These are phyloP conservation scores for Proisotoma minuta DNA, from an alignment of 2,888 invertebrate species.

Conservation along the genomic window DNA sequence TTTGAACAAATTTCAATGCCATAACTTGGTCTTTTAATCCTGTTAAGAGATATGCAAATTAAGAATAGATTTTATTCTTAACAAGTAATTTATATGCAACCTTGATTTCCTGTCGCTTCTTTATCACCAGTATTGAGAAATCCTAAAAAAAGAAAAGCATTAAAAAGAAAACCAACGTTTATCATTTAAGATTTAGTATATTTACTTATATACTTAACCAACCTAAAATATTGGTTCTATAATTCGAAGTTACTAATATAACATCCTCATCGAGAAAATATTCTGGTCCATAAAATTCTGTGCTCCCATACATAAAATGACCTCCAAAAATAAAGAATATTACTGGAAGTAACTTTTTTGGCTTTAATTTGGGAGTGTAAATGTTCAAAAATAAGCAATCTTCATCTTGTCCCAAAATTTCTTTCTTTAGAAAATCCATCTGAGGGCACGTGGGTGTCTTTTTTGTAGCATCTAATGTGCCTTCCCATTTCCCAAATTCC, in stretches of 20 bases:
- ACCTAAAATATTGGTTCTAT: slow-evolving; percentile 28
- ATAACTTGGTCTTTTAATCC: slow-evolving; percentile 29
- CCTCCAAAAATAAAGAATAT: slow-evolving; percentile 39
- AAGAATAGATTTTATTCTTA: too few relatives aligned
- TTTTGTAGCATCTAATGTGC: slow-evolving; percentile 20
- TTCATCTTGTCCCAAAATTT: slow-evolving; percentile 14
- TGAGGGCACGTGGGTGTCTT: slow-evolving; percentile 20
- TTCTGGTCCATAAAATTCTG: slow-evolving; percentile 26
- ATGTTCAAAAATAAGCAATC: slow-evolving; percentile 21
- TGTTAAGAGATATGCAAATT: too few relatives aligned
- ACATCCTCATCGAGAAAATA: slow-evolving; percentile 35
- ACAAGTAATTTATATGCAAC: too few relatives aligned
- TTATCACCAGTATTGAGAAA: slow-evolving; percentile 32
- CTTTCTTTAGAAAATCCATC: slow-evolving; percentile 14
- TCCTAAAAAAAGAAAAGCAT: slow-evolving; percentile 17
- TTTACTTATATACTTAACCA: too few relatives aligned
- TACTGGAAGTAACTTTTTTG: slow-evolving; percentile 24
- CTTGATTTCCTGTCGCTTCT: slow-evolving; percentile 25
- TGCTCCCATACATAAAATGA: slow-evolving; percentile 33
- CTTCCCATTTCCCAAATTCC: slow-evolving; percentile 25
- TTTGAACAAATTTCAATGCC: slow-evolving; percentile 27
- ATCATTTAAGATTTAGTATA: background rate
- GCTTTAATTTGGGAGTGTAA: slow-evolving; percentile 10
- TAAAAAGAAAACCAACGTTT: background rate
- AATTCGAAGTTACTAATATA: slow-evolving; percentile 35